Evolutionary conservation across 1,140 invertebrate species (phyloP).

Genomic region (Bombus waltoni): DNA sequence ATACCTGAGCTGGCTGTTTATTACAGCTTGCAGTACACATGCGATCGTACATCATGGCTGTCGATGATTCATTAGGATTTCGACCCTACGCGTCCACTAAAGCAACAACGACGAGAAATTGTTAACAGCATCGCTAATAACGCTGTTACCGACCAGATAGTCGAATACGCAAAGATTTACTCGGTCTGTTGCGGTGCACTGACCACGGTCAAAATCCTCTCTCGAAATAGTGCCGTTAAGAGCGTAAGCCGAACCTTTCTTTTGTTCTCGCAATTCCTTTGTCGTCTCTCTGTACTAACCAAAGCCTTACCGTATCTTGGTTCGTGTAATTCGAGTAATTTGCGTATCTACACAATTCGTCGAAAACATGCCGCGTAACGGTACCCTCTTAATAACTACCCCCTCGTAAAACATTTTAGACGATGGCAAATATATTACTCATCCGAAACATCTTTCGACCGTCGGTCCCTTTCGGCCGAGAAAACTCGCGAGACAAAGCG

Average conservation of each 20-base stretch:
- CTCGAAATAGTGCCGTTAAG: rapidly evolving
- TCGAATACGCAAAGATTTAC: no score
- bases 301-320: rapidly evolving
- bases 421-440: rapidly evolving
- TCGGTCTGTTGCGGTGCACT: no score
- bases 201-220: rapidly evolving
- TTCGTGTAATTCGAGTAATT: rapidly evolving
- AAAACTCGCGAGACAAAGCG: no score
- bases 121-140: rapidly evolving
- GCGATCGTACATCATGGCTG: rapidly evolving
- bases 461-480: no score
- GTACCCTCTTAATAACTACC: no score
- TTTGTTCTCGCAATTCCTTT: rapidly evolving
- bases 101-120: rapidly evolving
- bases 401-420: rapidly evolving
- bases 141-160: rapidly evolving
- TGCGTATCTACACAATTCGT: rapidly evolving
- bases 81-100: rapidly evolving
- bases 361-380: rapidly evolving
- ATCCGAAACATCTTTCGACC: no score
- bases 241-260: rapidly evolving
- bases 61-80: no score
- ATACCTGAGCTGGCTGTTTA: no score
- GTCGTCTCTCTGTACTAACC: rapidly evolving
- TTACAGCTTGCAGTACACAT: rapidly evolving